phyloP scores from a whole-genome alignment of 1,140 invertebrate genomes.

The Scaptomyza pallida region DNA sequence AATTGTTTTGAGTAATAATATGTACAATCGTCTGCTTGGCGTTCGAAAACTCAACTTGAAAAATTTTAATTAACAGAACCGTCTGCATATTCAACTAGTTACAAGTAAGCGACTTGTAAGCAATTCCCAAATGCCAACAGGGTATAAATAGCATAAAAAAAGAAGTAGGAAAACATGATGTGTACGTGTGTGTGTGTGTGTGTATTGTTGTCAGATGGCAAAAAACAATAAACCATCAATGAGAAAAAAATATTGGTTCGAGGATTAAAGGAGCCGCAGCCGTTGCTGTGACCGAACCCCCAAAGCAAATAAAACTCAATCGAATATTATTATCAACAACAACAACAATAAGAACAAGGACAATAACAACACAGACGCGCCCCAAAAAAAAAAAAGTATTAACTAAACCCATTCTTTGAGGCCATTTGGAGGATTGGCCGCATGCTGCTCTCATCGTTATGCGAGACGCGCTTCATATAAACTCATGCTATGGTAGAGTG shows the following conservation, averaged over 20 bases:
- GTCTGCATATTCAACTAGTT: no score
- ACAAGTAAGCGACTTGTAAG: no score
- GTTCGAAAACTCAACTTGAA: no score
- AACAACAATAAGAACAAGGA: constrained; percentile 35
- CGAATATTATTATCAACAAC: constrained; percentile 80
- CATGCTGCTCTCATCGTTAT: constrained; percentile 69
- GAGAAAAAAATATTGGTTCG: constrained; percentile 19
- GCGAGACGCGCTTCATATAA: no score
- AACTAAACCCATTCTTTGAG: constrained; percentile 51
- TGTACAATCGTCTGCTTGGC: no score
- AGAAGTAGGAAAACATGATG: background rate
- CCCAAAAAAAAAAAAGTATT: constrained; percentile 41
- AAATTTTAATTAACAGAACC: background rate
- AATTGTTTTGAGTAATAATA: no score
- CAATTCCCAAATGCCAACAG: background rate
- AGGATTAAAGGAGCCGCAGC: constrained; percentile 1
- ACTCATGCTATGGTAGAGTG: no score
- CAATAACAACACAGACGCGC: constrained; percentile 31
- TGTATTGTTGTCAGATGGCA: constrained; percentile 53
- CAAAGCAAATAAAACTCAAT: constrained; percentile 79
- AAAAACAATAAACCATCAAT: constrained; percentile 78
- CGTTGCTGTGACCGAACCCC: constrained; percentile 55
- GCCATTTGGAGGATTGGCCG: constrained; percentile 59
- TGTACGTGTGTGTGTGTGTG: no score
- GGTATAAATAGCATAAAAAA: background rate